Evolutionary conservation across 2,113 vertebrate genomes (phyloP), one percentile per base, ranked within the genome.

Genomic region (Chaetorhynchus papuensis): DNA sequence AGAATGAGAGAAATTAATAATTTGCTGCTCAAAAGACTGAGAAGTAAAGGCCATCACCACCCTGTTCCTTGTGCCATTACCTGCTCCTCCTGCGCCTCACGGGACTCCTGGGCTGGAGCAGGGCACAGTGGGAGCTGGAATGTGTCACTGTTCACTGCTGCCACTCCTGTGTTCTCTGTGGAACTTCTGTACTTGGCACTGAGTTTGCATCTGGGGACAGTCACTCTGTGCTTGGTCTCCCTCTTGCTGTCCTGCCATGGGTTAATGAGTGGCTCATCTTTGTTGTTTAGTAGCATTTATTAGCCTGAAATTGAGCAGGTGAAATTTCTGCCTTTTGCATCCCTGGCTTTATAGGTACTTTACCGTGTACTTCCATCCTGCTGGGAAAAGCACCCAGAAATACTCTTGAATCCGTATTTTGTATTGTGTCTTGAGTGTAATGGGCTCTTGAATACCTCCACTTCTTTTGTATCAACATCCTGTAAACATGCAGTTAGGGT

Each of bases 281-380:
- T 50, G 26, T 68, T 84, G 21, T 6, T 80, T 71, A 30, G 27
- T 50, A 47, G 42, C 33, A 13, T 82, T 91, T 78, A 53, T 86
- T 56, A 80, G 14, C 41, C 54, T 74, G 47, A 53, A 81, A 89
- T 19, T 21, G 37, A 69, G 28, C n/a, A 33, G 63, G 35, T 77
- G 47, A 44, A 50, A 77, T 53, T 63, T 39, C 54, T 92, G 61
- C 66, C 16, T 74, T 65, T 54, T 50, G 65, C 33, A 28, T 49
- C 77, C 49, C 39, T 72, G 66, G 7, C 30, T 83, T 54, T 59
- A 1, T 27, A 22, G 30, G 3, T 63, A 2, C 21, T 85, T 71
- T 24, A 41, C 66, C 0, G 1, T 41, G 11, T n/a, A 3, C 27
- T 81, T 87, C 35, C 0, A 0, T 59, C 49, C 39, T 90, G 45